phyloP scores from a whole-genome alignment of 2,797 vertebrate species.

The Oreochromis grahami region DNA sequence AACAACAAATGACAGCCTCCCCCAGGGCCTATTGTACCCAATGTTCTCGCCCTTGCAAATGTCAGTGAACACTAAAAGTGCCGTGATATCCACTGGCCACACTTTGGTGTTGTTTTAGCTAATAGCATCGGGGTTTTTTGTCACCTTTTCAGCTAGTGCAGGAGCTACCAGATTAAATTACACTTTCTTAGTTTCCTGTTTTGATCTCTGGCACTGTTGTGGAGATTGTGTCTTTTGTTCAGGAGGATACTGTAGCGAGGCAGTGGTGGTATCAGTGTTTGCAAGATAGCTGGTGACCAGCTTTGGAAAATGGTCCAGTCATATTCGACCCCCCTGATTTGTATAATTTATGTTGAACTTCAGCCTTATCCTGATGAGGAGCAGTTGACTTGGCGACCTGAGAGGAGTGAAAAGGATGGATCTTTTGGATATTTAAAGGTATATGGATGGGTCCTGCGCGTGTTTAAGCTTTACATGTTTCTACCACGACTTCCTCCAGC shows the following conservation, averaged over 20 bases:
- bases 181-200: neutral
- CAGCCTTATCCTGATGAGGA: neutral
- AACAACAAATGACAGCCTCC: neutral
- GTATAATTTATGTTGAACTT: neutral
- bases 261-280: neutral
- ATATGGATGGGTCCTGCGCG: slow-evolving; percentile 23
- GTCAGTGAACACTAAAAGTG: neutral
- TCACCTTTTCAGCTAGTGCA: neutral
- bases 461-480: slow-evolving; percentile 8
- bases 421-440: neutral
- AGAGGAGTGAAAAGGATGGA: neutral
- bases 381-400: neutral
- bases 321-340: neutral
- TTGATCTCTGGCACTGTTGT: neutral
- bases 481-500: slow-evolving; percentile 43
- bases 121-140: neutral
- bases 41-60: neutral
- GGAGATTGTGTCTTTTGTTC: neutral
- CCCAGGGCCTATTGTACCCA: neutral
- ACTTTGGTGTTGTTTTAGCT: neutral
- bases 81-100: neutral
- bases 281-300: neutral
- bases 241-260: neutral
- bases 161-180: neutral
- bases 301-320: neutral